Evolutionary conservation across 2,113 vertebrate species (phyloP).

Genomic region (Mus musculus): DNA sequence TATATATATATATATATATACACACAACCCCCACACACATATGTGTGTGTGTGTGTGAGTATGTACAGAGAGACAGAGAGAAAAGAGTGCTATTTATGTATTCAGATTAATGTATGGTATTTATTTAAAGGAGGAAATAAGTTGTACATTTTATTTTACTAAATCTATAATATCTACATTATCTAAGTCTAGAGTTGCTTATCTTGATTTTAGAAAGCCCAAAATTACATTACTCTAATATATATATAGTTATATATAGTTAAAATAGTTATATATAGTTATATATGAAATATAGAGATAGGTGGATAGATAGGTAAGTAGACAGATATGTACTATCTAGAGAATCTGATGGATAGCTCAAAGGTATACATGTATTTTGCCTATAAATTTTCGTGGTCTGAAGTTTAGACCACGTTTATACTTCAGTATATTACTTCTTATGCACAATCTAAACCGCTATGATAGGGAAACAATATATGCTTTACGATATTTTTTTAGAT

Average conservation of each 20-base stretch:
- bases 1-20: background rate
- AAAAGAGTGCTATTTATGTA: background rate
- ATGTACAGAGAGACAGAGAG: no score
- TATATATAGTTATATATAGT: background rate
- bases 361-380: background rate
- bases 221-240: background rate
- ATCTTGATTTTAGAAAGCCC: background rate
- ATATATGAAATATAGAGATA: background rate
- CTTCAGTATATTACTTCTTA: constrained; percentile 57
- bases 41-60: background rate
- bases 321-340: background rate
- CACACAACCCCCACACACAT: no score
- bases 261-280: background rate
- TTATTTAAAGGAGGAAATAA: background rate
- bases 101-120: background rate
- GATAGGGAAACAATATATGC: constrained; percentile 10
- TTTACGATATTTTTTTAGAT: constrained; percentile 41
- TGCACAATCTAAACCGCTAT: constrained; percentile 16
- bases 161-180: no score
- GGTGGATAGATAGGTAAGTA: background rate
- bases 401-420: constrained; percentile 57
- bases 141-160: background rate
- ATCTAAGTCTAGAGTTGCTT: background rate
- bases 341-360: background rate
- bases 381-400: constrained; percentile 9